phyloP scores from a whole-genome alignment of 2,797 vertebrate species.

The Crax fasciolata region DNA sequence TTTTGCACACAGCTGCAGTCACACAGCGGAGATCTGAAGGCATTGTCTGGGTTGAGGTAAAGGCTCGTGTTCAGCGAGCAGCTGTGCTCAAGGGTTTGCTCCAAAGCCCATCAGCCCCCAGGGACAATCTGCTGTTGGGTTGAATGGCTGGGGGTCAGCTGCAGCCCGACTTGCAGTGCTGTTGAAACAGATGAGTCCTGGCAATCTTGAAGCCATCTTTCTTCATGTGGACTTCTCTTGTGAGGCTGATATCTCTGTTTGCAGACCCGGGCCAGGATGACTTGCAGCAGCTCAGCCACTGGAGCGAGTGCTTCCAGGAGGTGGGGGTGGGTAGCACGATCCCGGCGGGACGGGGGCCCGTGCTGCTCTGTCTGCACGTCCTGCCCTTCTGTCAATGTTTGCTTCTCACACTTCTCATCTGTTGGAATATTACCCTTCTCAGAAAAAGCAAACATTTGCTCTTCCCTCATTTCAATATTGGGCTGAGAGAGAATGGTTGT shows the following conservation, averaged over 20 bases:
- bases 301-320: neutral
- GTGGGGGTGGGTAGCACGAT: neutral
- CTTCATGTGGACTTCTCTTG: neutral
- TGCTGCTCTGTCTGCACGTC: fast-evolving
- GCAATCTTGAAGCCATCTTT: neutral
- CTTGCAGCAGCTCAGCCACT: neutral
- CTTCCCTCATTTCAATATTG: slow-evolving; percentile 4
- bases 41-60: neutral
- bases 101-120: neutral
- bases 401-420: neutral
- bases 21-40: neutral
- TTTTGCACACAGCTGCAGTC: neutral
- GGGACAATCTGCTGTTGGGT: neutral
- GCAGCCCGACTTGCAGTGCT: neutral
- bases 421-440: slow-evolving; percentile 26
- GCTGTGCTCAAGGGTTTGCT: neutral
- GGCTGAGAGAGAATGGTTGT: neutral
- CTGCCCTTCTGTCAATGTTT: slow-evolving; percentile 32
- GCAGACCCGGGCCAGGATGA: neutral
- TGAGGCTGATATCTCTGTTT: neutral
- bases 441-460: slow-evolving; percentile 62
- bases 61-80: neutral
- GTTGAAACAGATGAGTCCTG: neutral
- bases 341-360: neutral
- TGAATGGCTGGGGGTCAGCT: neutral